Base-by-base conservation (phyloP, 2,888 invertebrate genomes). In the Drosophila peninsularis region DNA sequence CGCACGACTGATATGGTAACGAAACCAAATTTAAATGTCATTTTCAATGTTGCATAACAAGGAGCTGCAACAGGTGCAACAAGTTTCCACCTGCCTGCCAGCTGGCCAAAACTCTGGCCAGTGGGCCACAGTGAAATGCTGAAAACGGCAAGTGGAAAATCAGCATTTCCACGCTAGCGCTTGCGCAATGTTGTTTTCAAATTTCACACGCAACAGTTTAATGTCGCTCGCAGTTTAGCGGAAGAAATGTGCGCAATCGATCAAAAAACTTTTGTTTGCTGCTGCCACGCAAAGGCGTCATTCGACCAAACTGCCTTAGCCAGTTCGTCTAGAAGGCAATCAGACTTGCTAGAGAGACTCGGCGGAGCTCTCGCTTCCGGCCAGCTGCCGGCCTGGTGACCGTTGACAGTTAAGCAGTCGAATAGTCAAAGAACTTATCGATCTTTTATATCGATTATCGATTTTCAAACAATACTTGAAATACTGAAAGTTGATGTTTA, bases 81-180 rank as follows among this genome's bases (percentile, higher is more conserved):
- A 9, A 44, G 75, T 75, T 75, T 75, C 71, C 1, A 50, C 62
- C 53, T 30, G 67, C n/a, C 24, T 27, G 55, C 64, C 54, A 71
- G 53, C 56, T 50, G 58, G 42, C 53, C 19, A 13, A 27, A 3
- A 24, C 11, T 27, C 17, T 9, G 62, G 57, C 62, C 50, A 71
- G 62, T 75, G 61, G 57, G 63, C 54, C 75, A 71, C 52, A 60
- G 19, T 45, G 56, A 61, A 56, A 45, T 47, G 52, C 39, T 30
- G 37, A 34, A 68, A 53, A 42, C 37, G 27, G 34, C 53, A 34
- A 49, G 69, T 37, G 30, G 30, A 65, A 75, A 75, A 63, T 62
- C 57, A 9, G 62, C 56, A 62, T 75, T 75, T 71, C 50, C 71
- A 63, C 27, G 9, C 44, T 24, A 7, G 42, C 60, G 49, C 60